A percentile compares a stretch with the other conserved stretches of the same genome.
These are phyloP conservation scores for Cheilosia grossa DNA, from an alignment of 2,888 invertebrate genomes.

Conservation along the genomic window DNA sequence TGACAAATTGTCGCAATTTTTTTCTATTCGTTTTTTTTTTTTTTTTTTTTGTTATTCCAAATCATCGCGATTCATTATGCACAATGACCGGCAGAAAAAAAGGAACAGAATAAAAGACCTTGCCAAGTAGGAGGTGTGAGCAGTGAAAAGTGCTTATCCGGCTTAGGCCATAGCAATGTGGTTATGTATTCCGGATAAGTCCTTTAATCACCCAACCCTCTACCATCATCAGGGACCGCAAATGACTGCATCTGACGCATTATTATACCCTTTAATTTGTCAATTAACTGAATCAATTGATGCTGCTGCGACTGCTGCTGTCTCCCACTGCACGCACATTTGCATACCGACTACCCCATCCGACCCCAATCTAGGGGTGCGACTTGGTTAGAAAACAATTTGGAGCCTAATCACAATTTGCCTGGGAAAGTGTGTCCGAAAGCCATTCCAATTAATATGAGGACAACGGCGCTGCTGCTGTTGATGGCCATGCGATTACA, in stretches of 20 bases:
- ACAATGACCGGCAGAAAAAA: slow-evolving; percentile 77
- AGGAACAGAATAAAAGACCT: neutral
- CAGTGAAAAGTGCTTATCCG: neutral
- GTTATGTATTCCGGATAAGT: slow-evolving; percentile 34
- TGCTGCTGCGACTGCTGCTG: slow-evolving; percentile 67
- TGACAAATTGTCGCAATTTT: slow-evolving; percentile 78
- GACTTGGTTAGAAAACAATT: slow-evolving; percentile 63
- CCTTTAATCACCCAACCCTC: slow-evolving; percentile 51
- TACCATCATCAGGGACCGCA: neutral
- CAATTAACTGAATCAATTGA: slow-evolving; percentile 76
- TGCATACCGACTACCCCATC: neutral
- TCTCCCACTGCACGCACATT: neutral
- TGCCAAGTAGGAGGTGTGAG: neutral
- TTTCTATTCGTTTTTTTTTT: slow-evolving; percentile 73
- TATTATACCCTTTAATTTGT: slow-evolving; percentile 76
- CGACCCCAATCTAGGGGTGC: neutral
- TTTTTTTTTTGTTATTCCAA: slow-evolving; percentile 77
- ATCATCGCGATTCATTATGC: slow-evolving; percentile 78
- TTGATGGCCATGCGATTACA: slow-evolving; percentile 55
- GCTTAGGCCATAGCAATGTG: neutral
- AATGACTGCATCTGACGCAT: slow-evolving; percentile 75
- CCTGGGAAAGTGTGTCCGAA: slow-evolving; percentile 41
- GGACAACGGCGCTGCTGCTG: slow-evolving; percentile 5
- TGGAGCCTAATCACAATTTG: slow-evolving; percentile 52
- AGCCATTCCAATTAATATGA: slow-evolving; percentile 12